These are phyloP conservation scores for Cyanoliseus patagonus DNA, from an alignment of 2,113 vertebrate genomes.

Conservation along the genomic window DNA sequence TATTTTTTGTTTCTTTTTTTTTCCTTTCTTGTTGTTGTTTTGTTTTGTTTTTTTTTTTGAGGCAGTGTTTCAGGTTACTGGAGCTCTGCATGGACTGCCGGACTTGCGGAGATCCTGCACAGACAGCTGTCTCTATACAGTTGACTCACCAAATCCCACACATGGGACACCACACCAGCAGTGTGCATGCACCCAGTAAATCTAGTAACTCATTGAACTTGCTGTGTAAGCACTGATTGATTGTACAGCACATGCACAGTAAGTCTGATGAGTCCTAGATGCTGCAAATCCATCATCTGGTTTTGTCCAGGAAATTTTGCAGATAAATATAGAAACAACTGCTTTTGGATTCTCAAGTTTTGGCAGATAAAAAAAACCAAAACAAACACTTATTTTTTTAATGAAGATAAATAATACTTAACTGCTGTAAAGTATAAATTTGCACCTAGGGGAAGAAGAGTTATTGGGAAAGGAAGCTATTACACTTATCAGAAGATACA, in stretches of 20 bases:
- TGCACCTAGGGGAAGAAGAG: not conserved
- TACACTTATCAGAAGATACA: not conserved
- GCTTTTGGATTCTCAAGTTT: not conserved
- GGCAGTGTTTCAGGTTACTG: not conserved
- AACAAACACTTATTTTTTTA: not conserved
- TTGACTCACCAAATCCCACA: not conserved
- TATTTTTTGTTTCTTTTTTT: not conserved
- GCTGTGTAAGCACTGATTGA: not conserved
- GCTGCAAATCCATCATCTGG: not conserved
- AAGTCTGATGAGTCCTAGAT: not conserved
- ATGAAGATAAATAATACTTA: not conserved
- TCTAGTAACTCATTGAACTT: not conserved
- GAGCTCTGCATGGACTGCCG: not conserved
- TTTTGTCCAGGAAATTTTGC: not conserved
- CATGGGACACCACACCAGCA: rapidly evolving
- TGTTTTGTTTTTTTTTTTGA: not conserved
- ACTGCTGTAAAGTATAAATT: not conserved
- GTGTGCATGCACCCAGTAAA: not conserved
- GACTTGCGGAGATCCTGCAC: not conserved
- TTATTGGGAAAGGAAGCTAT: not conserved
- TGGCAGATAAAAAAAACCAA: not conserved
- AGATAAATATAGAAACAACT: not conserved
- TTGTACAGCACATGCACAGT: rapidly evolving
- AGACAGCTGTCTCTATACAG: not conserved
- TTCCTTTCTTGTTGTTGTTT: not conserved